phyloP scores from a whole-genome alignment of 92 coral and sea anemone genomes.

The Epizoanthus scotinus region DNA sequence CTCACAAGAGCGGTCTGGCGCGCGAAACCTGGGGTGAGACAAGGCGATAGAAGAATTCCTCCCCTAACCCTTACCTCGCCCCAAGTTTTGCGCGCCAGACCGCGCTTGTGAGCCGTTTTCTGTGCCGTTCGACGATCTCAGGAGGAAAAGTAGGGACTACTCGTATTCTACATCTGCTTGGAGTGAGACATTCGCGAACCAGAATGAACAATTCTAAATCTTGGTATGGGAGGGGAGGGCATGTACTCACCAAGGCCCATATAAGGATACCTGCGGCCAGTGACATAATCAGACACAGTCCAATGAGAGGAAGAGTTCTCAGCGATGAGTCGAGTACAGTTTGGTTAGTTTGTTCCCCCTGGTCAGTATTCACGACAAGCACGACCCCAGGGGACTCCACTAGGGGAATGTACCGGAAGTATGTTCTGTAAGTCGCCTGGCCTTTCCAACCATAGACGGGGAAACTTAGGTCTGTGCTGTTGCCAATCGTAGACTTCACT shows the following conservation, averaged over 20 bases:
- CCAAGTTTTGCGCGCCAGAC: no score
- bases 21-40: no score
- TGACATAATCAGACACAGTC: constrained; percentile 21
- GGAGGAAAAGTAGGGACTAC: no score
- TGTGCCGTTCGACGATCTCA: no score
- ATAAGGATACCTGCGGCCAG: constrained; percentile 27
- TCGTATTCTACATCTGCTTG: no score
- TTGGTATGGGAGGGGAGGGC: no score
- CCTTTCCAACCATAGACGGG: constrained; percentile 52
- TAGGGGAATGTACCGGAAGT: constrained; percentile 50
- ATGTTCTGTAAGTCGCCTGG: constrained; percentile 45
- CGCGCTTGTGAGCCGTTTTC: no score
- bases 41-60: no score
- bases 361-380: constrained; percentile 48
- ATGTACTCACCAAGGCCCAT: constrained; percentile 47
- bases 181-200: no score
- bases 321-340: constrained; percentile 18
- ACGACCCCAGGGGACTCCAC: constrained; percentile 62
- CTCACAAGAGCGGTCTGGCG: no score
- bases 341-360: background rate
- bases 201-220: no score
- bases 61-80: no score
- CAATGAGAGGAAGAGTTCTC: constrained; percentile 42
- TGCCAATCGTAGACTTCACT: constrained; percentile 37
- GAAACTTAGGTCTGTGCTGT: constrained; percentile 48